phyloP scores from a whole-genome alignment of 2,797 vertebrate genomes.

The Zonotrichia albicollis region DNA sequence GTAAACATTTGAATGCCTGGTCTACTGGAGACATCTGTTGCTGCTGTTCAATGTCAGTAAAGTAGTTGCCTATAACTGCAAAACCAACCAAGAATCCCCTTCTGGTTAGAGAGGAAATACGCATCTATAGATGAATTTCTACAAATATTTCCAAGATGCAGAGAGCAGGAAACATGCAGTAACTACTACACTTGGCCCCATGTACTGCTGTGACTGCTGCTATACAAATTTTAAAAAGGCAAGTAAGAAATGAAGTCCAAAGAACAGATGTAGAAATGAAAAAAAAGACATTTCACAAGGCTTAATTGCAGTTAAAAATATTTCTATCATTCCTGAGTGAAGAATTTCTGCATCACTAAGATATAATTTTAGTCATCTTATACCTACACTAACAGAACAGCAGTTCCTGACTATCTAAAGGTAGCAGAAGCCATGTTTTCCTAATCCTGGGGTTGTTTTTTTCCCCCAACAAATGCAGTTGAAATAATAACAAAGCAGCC shows the following conservation, averaged over 20 bases:
- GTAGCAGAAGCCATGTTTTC: slow-evolving; percentile 28
- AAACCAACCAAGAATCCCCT: neutral
- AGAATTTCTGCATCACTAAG: slow-evolving; percentile 38
- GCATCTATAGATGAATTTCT: neutral
- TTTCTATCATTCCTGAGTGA: neutral
- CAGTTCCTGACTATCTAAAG: slow-evolving; percentile 11
- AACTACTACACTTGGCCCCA: neutral
- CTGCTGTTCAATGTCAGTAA: neutral
- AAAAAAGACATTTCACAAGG: neutral
- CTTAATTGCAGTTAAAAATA: slow-evolving; percentile 46
- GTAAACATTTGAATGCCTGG: neutral
- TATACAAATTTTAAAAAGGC: neutral
- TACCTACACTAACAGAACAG: slow-evolving; percentile 14
- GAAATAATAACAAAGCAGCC: slow-evolving; percentile 38
- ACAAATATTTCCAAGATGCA: neutral
- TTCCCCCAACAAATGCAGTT: neutral
- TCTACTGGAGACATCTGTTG: neutral
- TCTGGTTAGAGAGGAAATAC: neutral
- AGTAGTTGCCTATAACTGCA: neutral
- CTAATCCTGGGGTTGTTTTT: slow-evolving; percentile 16
- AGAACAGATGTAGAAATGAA: neutral
- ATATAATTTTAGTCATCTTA: slow-evolving; percentile 37
- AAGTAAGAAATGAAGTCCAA: neutral
- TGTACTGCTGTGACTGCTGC: neutral
- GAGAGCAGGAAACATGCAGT: neutral